Percentiles rank a stretch among this genome's conserved stretches.
Conservation (phyloP, 2,113 vertebrate genomes). For the Paracanthobrama guichenoti region DNA sequence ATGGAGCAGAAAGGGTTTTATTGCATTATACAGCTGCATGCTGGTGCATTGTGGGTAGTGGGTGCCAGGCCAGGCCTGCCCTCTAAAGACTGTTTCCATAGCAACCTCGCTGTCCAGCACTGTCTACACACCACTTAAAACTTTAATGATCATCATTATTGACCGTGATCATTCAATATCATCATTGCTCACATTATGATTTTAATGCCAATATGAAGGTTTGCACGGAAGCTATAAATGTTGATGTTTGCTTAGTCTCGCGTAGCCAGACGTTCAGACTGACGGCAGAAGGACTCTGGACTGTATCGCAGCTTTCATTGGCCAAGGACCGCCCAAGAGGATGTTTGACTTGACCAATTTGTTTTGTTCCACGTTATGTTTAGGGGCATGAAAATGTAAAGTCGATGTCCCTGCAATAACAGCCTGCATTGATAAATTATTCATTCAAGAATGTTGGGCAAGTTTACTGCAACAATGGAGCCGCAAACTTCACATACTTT, state of each 20-base stretch:
- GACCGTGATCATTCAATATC: slow-evolving; percentile 16
- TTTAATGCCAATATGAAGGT: neutral
- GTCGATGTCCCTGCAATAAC: too few species aligned
- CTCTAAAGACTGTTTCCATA: slow-evolving; percentile 39
- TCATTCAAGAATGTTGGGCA: too few species aligned
- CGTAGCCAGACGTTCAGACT: too few species aligned
- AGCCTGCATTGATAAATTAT: too few species aligned
- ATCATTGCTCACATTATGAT: slow-evolving; percentile 4
- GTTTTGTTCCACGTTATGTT: too few species aligned
- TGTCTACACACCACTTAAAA: slow-evolving; percentile 21
- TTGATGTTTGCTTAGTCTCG: neutral
- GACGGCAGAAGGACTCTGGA: too few species aligned
- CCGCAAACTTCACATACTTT: too few species aligned
- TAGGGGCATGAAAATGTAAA: too few species aligned
- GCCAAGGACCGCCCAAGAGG: too few species aligned
- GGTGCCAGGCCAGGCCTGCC: slow-evolving; percentile 33
- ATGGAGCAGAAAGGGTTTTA: slow-evolving; percentile 39
- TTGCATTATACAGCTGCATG: slow-evolving; percentile 44
- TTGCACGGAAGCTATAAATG: slow-evolving; percentile 2
- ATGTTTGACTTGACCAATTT: too few species aligned
- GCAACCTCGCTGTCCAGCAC: neutral
- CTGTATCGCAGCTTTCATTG: too few species aligned
- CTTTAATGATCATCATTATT: slow-evolving; percentile 30
- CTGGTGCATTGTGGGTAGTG: slow-evolving; percentile 34
- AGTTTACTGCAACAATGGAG: too few species aligned